phyloP scores from a whole-genome alignment of 2,888 invertebrate species.

The Nephrotoma flavescens region DNA sequence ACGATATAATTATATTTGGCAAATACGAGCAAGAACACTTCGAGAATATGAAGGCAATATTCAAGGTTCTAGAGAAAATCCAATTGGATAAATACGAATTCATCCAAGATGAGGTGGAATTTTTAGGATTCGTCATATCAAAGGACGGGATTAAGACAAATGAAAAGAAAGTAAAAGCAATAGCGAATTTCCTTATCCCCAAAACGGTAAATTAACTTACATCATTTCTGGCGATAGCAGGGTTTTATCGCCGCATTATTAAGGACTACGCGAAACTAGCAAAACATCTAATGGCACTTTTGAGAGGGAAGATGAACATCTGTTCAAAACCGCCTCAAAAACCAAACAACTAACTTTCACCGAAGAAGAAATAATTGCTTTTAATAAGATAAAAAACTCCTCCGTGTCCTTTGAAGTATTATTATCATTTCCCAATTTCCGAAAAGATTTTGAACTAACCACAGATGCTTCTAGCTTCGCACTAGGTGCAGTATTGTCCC shows the following conservation, averaged over 20 bases:
- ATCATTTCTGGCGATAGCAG: neutral
- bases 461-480: too few species aligned
- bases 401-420: neutral
- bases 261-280: neutral
- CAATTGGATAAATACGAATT: neutral
- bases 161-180: too few species aligned
- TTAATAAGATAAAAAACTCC: neutral
- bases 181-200: slow-evolving; percentile 6
- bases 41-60: too few species aligned
- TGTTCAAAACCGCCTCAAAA: neutral
- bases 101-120: slow-evolving; percentile 16
- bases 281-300: neutral
- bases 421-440: neutral
- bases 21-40: too few species aligned
- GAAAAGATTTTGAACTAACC: too few species aligned
- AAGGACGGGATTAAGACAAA: too few species aligned
- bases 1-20: too few species aligned
- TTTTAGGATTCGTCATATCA: too few species aligned
- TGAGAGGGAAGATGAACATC: neutral
- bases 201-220: neutral
- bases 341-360: neutral
- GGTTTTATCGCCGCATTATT: neutral
- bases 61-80: too few species aligned
- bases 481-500: neutral
- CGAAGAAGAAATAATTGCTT: too few species aligned